Evolutionary conservation across 2,888 invertebrate genomes (phyloP).

Genomic region (Platycheirus albimanus): DNA sequence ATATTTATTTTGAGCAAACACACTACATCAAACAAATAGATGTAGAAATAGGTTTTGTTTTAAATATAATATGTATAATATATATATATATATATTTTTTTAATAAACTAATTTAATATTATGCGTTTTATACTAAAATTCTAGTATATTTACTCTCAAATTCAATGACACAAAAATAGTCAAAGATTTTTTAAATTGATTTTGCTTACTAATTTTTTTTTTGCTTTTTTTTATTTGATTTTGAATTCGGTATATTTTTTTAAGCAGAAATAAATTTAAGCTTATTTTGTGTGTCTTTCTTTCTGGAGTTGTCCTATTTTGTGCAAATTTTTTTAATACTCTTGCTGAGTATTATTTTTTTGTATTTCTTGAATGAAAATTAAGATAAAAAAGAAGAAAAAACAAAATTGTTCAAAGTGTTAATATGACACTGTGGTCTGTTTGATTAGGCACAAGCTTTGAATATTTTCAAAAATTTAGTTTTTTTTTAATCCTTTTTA

Average conservation of each 20-base stretch:
- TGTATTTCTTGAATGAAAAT: background rate
- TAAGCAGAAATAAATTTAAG: conserved; percentile 54
- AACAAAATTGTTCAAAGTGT: conserved; percentile 7
- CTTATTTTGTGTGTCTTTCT: conserved; percentile 53
- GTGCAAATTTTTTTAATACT: conserved; percentile 60
- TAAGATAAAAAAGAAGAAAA: background rate
- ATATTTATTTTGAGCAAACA: conserved; percentile 70
- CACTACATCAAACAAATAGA: conserved; percentile 74
- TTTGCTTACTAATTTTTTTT: conserved; percentile 17
- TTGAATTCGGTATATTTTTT: background rate
- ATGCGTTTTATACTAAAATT: conserved; percentile 62
- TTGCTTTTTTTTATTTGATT: conserved; percentile 10
- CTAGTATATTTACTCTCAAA: conserved; percentile 57
- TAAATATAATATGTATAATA: conserved; percentile 39
- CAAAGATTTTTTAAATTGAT: conserved; percentile 36
- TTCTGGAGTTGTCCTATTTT: conserved; percentile 66
- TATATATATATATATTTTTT: conserved; percentile 42
- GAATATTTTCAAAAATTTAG: background rate
- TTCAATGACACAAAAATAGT: conserved; percentile 64
- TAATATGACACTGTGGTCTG: conserved; percentile 29
- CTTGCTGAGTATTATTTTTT: conserved; percentile 30
- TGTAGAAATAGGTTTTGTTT: conserved; percentile 66
- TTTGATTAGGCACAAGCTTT: background rate
- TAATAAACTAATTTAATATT: conserved; percentile 68
- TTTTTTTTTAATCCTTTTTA: no score